phyloP scores from a whole-genome alignment of 1,140 invertebrate species.

The Arion vulgaris region DNA sequence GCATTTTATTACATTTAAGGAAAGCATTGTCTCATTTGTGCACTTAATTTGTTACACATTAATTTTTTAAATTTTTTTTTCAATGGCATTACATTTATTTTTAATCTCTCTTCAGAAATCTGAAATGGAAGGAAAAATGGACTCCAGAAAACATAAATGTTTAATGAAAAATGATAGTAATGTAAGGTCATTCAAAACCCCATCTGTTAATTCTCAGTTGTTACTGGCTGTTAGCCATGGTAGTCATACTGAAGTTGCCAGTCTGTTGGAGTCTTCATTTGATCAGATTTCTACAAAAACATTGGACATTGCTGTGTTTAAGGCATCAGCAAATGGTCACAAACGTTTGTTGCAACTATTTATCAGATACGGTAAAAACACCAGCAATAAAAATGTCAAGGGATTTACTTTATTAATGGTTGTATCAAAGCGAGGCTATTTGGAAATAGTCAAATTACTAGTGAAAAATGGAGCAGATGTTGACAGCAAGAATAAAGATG shows the following conservation, averaged over 20 bases:
- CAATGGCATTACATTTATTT: no score
- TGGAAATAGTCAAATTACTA: background rate
- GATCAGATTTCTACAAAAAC: background rate
- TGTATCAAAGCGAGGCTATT: background rate
- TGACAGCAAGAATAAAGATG: background rate
- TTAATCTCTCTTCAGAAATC: background rate
- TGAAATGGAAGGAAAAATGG: background rate
- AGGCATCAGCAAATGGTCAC: constrained; percentile 3
- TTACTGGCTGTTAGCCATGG: background rate
- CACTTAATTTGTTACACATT: no score
- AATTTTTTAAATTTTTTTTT: no score
- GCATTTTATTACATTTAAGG: no score
- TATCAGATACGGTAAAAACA: background rate
- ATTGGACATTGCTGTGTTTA: background rate
- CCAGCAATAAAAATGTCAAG: background rate
- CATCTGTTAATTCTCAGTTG: background rate
- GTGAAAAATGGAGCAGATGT: constrained; percentile 3
- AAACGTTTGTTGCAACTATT: constrained; percentile 5
- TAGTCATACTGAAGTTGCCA: constrained; percentile 1
- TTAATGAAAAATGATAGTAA: background rate
- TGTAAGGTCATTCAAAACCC: background rate
- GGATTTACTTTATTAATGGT: background rate
- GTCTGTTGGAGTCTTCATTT: background rate
- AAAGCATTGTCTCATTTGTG: no score
- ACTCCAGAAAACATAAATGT: constrained; percentile 1